Evolutionary conservation across 2,797 vertebrate species (phyloP).

Genomic region (Sciurus carolinensis): DNA sequence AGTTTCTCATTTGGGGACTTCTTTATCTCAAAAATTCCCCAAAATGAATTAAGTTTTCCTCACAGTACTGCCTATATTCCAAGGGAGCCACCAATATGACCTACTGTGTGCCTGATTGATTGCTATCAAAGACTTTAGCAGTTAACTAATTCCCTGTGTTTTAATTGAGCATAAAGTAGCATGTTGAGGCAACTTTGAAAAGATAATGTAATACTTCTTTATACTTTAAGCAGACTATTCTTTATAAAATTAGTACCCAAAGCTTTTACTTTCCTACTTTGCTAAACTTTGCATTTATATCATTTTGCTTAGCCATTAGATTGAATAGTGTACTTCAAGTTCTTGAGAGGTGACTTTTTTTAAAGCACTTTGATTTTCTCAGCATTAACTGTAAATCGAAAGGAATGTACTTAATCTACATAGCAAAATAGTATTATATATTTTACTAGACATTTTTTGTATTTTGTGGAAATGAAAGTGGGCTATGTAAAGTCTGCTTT

Average conservation of each 20-base stretch:
- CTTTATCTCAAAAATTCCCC: constrained; percentile 33
- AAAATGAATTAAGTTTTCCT: constrained; percentile 41
- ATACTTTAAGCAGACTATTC: constrained; percentile 6
- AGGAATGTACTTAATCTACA: constrained; percentile 36
- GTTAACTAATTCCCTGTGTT: not conserved
- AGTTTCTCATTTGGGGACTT: constrained; percentile 38
- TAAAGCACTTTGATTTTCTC: not conserved
- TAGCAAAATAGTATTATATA: constrained; percentile 55
- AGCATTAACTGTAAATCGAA: constrained; percentile 61
- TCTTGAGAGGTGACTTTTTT: constrained; percentile 19
- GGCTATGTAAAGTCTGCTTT: constrained; percentile 66
- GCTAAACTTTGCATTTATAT: constrained; percentile 35
- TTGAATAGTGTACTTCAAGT: constrained; percentile 55
- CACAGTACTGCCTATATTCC: constrained; percentile 33
- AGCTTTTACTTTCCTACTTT: constrained; percentile 56
- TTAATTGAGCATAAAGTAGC: constrained; percentile 42
- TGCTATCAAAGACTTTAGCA: constrained; percentile 18
- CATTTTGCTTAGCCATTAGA: constrained; percentile 65
- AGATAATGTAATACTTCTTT: constrained; percentile 28
- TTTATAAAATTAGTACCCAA: constrained; percentile 27
- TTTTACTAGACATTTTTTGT: constrained; percentile 10
- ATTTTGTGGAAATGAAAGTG: constrained; percentile 62
- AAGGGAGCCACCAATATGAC: not conserved
- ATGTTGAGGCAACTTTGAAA: constrained; percentile 49
- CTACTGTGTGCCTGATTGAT: not conserved